Conservation (phyloP, 2,113 vertebrate species). For the Nansenia antarctica region DNA sequence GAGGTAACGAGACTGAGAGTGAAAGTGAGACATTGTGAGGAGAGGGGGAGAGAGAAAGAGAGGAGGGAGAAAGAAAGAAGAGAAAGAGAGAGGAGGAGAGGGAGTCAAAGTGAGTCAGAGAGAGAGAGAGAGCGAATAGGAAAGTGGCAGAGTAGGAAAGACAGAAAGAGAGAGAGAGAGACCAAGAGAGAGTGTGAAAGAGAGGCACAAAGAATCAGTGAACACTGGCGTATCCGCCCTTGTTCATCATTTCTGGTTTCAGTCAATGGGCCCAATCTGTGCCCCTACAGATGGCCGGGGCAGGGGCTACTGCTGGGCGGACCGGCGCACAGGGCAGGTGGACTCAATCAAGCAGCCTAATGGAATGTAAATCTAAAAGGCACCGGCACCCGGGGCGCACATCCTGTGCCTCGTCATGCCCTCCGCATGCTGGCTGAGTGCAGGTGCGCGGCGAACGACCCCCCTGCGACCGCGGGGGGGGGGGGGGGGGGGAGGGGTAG, state of each 20-base stretch:
- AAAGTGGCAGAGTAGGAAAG: no score
- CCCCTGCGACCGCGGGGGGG: constrained; percentile 19
- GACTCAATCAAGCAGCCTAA: constrained; percentile 65
- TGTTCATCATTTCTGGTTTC: constrained; percentile 50
- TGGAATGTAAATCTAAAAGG: constrained; percentile 64
- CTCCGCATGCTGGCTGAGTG: constrained; percentile 37
- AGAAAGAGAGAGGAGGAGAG: neutral
- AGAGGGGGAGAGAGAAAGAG: neutral
- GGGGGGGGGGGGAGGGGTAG: neutral
- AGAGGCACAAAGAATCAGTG: constrained; percentile 21
- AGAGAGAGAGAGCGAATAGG: neutral
- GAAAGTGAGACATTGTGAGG: neutral
- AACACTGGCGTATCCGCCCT: constrained; percentile 32
- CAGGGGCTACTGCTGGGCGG: neutral
- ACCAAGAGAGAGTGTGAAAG: neutral
- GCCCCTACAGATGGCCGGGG: constrained; percentile 52
- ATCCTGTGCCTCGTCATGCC: constrained; percentile 42
- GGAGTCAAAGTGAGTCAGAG: neutral
- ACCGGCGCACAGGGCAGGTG: constrained; percentile 53
- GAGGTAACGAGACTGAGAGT: neutral
- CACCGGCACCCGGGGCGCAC: constrained; percentile 36
- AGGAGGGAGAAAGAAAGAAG: neutral
- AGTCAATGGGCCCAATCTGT: constrained; percentile 50
- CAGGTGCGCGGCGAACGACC: constrained; percentile 55
- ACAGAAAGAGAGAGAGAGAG: neutral